phyloP scores from a whole-genome alignment of 2,113 vertebrate species.

The Sterna hirundo region DNA sequence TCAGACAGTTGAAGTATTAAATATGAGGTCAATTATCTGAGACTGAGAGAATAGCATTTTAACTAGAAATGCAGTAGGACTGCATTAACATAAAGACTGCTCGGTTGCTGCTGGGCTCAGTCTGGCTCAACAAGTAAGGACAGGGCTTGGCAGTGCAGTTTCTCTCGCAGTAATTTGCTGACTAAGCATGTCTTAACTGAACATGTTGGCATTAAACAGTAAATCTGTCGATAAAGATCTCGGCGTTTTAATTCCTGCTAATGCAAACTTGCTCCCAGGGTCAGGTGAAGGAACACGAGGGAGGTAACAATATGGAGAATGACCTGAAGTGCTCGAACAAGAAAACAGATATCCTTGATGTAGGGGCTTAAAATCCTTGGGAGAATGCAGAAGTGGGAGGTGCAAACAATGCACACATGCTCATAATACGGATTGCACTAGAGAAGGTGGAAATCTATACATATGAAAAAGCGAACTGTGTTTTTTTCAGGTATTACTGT shows the following conservation, averaged over 20 bases:
- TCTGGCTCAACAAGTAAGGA: neutral
- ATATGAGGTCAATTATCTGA: neutral
- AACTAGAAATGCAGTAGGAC: neutral
- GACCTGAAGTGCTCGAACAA: neutral
- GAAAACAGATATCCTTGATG: neutral
- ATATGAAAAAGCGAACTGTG: neutral
- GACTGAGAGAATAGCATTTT: neutral
- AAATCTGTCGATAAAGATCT: neutral
- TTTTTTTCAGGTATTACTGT: constrained; percentile 82
- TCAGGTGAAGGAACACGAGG: neutral
- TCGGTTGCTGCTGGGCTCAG: neutral
- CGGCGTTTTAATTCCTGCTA: neutral
- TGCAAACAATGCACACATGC: neutral
- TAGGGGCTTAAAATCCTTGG: neutral
- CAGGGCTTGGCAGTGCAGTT: neutral
- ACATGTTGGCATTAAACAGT: neutral
- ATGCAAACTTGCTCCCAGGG: neutral
- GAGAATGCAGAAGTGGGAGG: neutral
- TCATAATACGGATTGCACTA: neutral
- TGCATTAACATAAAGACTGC: neutral
- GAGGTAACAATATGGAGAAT: neutral
- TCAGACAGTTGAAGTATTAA: neutral
- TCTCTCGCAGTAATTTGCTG: neutral
- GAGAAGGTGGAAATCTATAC: neutral
- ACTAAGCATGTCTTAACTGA: neutral